Evolutionary conservation across 2,888 invertebrate species (phyloP).

Genomic region (Malachius bipustulatus): DNA sequence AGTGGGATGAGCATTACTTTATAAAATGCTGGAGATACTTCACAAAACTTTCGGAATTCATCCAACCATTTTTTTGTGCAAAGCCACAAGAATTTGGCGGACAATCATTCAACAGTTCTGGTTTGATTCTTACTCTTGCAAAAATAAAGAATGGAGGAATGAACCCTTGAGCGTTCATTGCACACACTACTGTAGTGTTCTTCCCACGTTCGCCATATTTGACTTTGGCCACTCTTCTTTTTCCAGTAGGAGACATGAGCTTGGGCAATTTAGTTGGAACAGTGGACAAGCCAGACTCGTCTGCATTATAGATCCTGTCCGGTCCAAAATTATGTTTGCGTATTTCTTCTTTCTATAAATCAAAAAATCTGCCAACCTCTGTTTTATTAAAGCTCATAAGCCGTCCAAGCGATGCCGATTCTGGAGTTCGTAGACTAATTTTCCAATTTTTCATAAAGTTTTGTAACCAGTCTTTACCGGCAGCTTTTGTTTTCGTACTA

Average conservation of each 20-base stretch:
- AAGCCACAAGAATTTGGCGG: constrained; percentile 17
- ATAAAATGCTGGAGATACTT: constrained; percentile 22
- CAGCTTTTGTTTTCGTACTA: constrained; percentile 13
- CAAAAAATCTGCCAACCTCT: constrained; percentile 8
- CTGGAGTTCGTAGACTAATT: constrained; percentile 16
- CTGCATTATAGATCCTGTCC: constrained; percentile 19
- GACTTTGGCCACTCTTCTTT: constrained; percentile 17
- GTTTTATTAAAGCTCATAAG: constrained; percentile 17
- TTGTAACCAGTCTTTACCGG: constrained; percentile 18
- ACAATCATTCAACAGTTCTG: constrained; percentile 17
- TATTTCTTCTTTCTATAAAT: constrained; percentile 10
- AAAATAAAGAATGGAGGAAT: constrained; percentile 17
- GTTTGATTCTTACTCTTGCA: constrained; percentile 16
- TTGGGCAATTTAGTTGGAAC: constrained; percentile 18
- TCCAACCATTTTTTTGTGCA: constrained; percentile 20
- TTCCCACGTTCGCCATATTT: constrained; percentile 17
- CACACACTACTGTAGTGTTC: constrained; percentile 16
- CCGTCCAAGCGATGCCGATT: constrained; percentile 17
- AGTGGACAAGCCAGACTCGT: constrained; percentile 20
- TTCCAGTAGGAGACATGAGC: constrained; percentile 18
- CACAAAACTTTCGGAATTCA: constrained; percentile 21
- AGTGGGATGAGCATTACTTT: constrained; percentile 16
- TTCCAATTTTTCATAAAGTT: constrained; percentile 17
- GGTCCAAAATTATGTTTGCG: constrained; percentile 16
- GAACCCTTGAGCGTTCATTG: constrained; percentile 17